Evolutionary conservation across 2,797 vertebrate species (phyloP).

Genomic region (Pelodytes ibericus): DNA sequence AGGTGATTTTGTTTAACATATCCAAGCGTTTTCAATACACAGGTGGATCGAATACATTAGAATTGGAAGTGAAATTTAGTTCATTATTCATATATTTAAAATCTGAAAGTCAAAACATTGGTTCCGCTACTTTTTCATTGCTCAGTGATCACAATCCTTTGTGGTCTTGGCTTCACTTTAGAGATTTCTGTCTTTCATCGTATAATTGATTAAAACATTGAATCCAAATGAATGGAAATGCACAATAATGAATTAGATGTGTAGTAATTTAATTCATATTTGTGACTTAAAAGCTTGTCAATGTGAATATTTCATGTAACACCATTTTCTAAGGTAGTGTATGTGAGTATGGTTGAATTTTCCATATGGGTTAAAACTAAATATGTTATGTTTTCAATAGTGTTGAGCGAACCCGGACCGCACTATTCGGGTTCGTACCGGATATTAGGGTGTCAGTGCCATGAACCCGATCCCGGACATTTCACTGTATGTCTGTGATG

Average conservation of each 20-base stretch:
- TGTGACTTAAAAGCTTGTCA: too few relatives aligned
- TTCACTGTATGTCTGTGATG: too few relatives aligned
- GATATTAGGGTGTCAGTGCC: too few relatives aligned
- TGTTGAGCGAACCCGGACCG: too few relatives aligned
- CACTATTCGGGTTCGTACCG: too few relatives aligned
- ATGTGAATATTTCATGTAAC: too few relatives aligned
- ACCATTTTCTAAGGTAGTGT: too few relatives aligned
- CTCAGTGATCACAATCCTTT: slow-evolving; percentile 5
- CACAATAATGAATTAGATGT: slow-evolving; percentile 18
- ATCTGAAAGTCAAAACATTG: slow-evolving; percentile 15
- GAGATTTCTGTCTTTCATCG: slow-evolving; percentile 23
- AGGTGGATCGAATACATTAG: not conserved
- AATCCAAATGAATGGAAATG: not conserved
- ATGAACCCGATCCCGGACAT: too few relatives aligned
- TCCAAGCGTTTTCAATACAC: not conserved
- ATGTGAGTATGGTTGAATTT: too few relatives aligned
- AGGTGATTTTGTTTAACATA: not conserved
- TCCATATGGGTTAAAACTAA: too few relatives aligned
- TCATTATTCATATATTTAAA: slow-evolving; percentile 4
- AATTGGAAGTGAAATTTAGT: slow-evolving; percentile 1
- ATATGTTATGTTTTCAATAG: too few relatives aligned
- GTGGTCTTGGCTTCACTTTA: not conserved
- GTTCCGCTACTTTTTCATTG: slow-evolving; percentile 24
- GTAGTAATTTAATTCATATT: slow-evolving; percentile 4
- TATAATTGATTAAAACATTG: slow-evolving; percentile 28